Conservation (phyloP, 2,797 vertebrate species). For the Cyclopterus lumpus region DNA sequence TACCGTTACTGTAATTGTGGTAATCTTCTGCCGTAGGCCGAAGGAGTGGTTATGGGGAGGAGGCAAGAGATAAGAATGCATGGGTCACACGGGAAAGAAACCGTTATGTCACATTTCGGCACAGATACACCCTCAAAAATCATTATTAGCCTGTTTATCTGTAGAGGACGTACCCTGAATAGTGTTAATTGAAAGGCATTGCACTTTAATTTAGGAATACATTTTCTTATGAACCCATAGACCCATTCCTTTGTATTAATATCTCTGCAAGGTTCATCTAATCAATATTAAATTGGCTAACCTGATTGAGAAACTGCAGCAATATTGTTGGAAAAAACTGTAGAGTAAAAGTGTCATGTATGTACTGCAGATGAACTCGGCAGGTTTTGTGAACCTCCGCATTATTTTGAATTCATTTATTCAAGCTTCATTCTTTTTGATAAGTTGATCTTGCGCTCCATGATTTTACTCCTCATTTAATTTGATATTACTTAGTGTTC, state of each 20-base stretch:
- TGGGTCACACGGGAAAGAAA: slow-evolving; percentile 61
- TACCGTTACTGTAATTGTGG: slow-evolving; percentile 99
- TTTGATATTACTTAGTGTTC: background rate
- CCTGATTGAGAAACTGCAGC: background rate
- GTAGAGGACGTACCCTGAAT: background rate
- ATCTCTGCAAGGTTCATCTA: background rate
- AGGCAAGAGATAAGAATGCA: slow-evolving; percentile 76
- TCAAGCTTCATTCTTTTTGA: too few species aligned
- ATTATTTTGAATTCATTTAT: too few species aligned
- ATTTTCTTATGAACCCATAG: background rate
- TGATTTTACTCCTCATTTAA: background rate
- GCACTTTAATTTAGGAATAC: background rate
- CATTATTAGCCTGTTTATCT: background rate
- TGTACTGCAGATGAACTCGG: too few species aligned
- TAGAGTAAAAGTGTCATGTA: too few species aligned
- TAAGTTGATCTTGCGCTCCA: too few species aligned
- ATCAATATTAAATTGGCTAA: too few species aligned
- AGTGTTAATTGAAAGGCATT: background rate
- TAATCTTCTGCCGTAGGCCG: slow-evolving; percentile 95
- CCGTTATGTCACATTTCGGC: slow-evolving; percentile 53
- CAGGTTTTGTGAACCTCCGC: too few species aligned
- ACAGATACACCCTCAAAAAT: slow-evolving; percentile 11
- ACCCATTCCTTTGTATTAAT: background rate
- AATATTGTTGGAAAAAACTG: too few species aligned
- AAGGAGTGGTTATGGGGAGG: slow-evolving; percentile 68